Evolutionary conservation across 2,113 vertebrate genomes (phyloP), one percentile per base, ranked within the genome.

Genomic region (Butastur rufipennis): DNA sequence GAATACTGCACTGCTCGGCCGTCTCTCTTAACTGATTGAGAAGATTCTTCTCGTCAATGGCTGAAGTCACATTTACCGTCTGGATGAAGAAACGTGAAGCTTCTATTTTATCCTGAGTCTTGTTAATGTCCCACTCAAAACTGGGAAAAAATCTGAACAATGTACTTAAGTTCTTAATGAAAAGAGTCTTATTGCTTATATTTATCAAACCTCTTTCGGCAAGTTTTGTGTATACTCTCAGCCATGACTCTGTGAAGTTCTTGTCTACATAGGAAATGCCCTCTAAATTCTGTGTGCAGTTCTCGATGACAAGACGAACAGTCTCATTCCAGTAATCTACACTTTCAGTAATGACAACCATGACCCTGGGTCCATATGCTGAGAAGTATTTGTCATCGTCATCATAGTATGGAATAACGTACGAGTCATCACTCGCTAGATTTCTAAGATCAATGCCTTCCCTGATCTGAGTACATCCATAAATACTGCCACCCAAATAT

Each of bases 381-480:
- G 96, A 97, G 95, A 99, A 99, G 91, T 99, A 98, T 18, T 93
- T 43, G 8, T 96, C 94, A 11, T 99, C 92, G 5, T 94, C 43
- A 19, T 98, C 77, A 47, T 99, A 99, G 95, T 97, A 99, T 2
- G 86, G 85, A 83, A 94, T 84, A 16, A 99, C 70, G 0, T 99
- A 99, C n/a, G 99, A 99, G 91, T 97, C 61, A 17, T 97, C 96
- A 4, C 27, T 96, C 9, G 98, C 98, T 93, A 99, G 97, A 80
- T 99, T 98, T 81, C 95, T 97, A 66, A 98, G 96, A 63, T 99
- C 98, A 0, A 99, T 98, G 73, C 99, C 98, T 94, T 99, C 98
- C 80, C 98, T 90, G 58, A 99, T 84, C 36, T 70, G 96, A 65
- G 96, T 88, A 55, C 98, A 99, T 3, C 98, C 99, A 52, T 98